Base-by-base conservation (phyloP, 2,797 vertebrate genomes). In the Kryptolebias ocellatus region DNA sequence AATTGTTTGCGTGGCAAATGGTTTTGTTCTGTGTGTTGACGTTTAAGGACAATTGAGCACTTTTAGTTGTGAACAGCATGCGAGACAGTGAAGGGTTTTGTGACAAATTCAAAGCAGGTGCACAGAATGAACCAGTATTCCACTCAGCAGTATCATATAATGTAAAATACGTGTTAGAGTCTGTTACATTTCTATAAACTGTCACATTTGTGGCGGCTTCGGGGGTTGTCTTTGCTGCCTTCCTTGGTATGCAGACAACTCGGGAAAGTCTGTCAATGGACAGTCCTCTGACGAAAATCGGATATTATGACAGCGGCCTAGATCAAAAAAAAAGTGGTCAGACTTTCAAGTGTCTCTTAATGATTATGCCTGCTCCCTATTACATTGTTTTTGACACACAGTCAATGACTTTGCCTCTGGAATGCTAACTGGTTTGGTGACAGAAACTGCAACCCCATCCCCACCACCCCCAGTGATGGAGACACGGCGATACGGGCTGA, bases 401-500 rank as follows among this genome's bases (percentile, higher is more conserved):
- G 80, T 78, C 54, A 70, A 74, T 57, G 60, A 44, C 62, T 80
- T 77, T 74, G 78, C 79, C 85, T 84, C 57, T 11, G 47, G 82
- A 85, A 71, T 57, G 42, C 73, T 52, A 76, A 74, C 68, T 74
- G 76, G 84, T 84, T 80, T 59, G 24, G 76, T 73, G 65, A 87
- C 84, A 85, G 61, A 70, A 65, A 76, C 74, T 64, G 66, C 64
- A 82, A 53, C 60, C 12, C 60, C 50, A 76, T 31, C 60, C 11
- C 56, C 58, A 47, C 45, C 58, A 29, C 58, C 70, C 20, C 47
- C 34, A 80, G 80, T 87, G 84, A 90, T 85, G 81, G 87, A 87
- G 72, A 72, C 80, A 83, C 61, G 72, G 74, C 80, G 83, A 86
- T 72, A 80, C 61, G 50, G 84, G 78, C 72, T 45, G 70, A 86